Conservation (phyloP, 2,888 invertebrate species). For the Dermolepida albohirtum region DNA sequence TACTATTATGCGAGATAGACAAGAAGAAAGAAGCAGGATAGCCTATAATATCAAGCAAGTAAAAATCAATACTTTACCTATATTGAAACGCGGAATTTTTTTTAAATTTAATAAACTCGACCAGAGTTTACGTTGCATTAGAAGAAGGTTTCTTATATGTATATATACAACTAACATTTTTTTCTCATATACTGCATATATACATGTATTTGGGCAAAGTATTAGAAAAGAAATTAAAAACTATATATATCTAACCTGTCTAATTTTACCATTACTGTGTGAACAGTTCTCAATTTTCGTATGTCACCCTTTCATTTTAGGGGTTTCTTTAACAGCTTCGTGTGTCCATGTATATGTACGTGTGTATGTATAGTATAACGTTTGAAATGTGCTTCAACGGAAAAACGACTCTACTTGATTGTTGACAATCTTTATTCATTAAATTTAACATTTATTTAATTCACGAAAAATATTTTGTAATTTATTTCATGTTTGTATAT, state of each 20-base stretch:
- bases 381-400: too few species aligned
- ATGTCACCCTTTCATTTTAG: constrained; percentile 33
- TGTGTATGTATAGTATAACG: too few species aligned
- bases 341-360: too few species aligned
- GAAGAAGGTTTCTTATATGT: neutral
- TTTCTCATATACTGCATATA: neutral
- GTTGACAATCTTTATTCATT: too few species aligned
- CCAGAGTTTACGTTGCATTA: neutral
- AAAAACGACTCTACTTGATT: too few species aligned
- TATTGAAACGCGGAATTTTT: constrained; percentile 36
- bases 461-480: neutral
- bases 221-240: constrained; percentile 4
- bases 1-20: constrained; percentile 3
- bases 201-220: neutral
- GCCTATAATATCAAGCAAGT: constrained; percentile 35
- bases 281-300: constrained; percentile 18
- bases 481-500: constrained; percentile 26
- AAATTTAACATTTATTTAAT: too few species aligned
- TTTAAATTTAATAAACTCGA: constrained; percentile 13
- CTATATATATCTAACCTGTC: neutral
- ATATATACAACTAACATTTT: neutral
- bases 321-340: constrained; percentile 7
- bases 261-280: neutral
- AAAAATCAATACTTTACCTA: constrained; percentile 57
- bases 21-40: constrained; percentile 12